Evolutionary conservation across 2,113 vertebrate genomes (phyloP), one percentile per base, ranked within the genome.

Genomic region (Malurus alboscapulatus): DNA sequence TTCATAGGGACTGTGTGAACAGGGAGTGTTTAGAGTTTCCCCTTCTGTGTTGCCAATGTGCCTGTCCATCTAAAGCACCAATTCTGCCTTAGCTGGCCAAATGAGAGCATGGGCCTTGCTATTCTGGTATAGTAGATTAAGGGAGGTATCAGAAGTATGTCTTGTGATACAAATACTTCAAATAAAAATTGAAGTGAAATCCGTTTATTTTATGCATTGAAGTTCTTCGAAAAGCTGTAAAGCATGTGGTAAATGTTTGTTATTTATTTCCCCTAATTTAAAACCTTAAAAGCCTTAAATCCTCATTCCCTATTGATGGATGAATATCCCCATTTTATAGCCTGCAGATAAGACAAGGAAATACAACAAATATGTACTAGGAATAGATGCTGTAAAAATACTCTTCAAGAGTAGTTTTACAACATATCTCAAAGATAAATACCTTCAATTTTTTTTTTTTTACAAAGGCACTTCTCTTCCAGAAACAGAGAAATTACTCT

Each of bases 1-100:
- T 19, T 19, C 1, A 1, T 7, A 8, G 9, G 4, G 27, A 26
- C 2, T 1, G 20, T 17, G 19, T 17, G 34, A 75, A 2, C 30
- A 79, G 18, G 5, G 25, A 36, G 13, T 4, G 1, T 40, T 74
- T 14, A 16, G 24, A 50, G 30, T 27, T 51, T 34, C 34, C 45
- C 1, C 0, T 45, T 80, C 55, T 53, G 27, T 17, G 5, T 22
- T 77, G 42, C 15, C 30, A 36, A 0, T 6, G 1, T 44, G 25
- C 45, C 26, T 57, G 17, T 25, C 36, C 55, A 4, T 63, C 34
- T 15, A 38, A 17, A 77, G 72, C 25, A 18, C 34, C 40, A 30
- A 2, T 66, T 80, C n/a, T 82, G n/a, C 72, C 18, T 4, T 36
- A 16, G 42, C 53, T 69, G 36, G 17, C 66, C 44, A n/a, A n/a